Percentiles rank a stretch among this genome's conserved stretches.
These are phyloP conservation scores for Saguinus imperator DNA, from an alignment of 2,113 vertebrate genomes.

Conservation along the genomic window DNA sequence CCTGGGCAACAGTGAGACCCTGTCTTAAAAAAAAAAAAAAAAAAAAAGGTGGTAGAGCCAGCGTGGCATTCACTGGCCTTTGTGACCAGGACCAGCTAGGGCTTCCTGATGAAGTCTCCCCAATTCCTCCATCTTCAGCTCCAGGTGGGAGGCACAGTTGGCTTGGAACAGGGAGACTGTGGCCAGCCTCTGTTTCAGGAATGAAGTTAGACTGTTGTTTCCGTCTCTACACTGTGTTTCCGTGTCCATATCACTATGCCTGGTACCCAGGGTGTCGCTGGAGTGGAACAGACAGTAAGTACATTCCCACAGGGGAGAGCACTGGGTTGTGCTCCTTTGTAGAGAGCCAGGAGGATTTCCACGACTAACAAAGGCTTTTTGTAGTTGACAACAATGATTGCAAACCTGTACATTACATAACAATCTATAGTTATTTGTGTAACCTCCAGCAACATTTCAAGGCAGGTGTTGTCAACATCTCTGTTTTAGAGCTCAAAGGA, in stretches of 20 bases:
- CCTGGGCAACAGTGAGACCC: no score
- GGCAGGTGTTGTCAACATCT: neutral
- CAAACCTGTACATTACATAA: neutral
- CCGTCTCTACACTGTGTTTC: neutral
- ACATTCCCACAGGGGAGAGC: neutral
- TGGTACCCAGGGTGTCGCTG: neutral
- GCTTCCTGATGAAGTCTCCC: neutral
- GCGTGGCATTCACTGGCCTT: neutral
- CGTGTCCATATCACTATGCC: neutral
- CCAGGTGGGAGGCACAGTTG: neutral
- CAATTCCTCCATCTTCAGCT: neutral
- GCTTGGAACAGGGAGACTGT: neutral
- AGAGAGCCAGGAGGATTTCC: neutral
- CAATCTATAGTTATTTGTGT: neutral
- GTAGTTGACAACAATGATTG: neutral
- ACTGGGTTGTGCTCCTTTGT: neutral
- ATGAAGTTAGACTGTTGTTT: neutral
- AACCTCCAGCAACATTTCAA: neutral
- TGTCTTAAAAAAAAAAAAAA: no score
- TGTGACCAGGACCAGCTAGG: neutral
- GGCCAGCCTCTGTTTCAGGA: neutral
- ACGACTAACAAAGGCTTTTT: neutral
- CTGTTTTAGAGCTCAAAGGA: slow-evolving; percentile 4
- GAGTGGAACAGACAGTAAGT: neutral
- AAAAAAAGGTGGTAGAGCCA: neutral